Evolutionary conservation across 1,140 invertebrate species (phyloP), one percentile per base, ranked within the genome.

Genomic region (Bradysia coprophila): DNA sequence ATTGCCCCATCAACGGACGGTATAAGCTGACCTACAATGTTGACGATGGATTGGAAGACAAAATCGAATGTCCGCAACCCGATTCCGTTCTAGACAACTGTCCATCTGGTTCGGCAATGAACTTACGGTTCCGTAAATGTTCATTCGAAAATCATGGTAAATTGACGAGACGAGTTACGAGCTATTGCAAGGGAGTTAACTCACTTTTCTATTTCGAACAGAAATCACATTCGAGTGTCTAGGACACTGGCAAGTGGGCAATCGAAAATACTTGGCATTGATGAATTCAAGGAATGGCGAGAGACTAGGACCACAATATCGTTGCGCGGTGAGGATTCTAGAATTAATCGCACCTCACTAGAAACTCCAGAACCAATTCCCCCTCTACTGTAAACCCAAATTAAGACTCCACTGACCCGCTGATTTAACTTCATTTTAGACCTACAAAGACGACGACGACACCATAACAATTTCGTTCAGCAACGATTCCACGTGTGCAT

Each of bases 201-300:
- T n/a, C n/a, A n/a, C n/a, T n/a, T n/a, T n/a, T n/a, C n/a, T n/a
- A n/a, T n/a, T n/a, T n/a, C n/a, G n/a, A n/a, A 32, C 53, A 76
- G 76, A 76, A 48, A 57, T 76, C 15, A 68, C 56, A n/a, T 78
- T 76, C 48, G 67, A 76, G 43, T 81, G 77, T 53, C 54, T 81
- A 28, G 77, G 75, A 20, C 72, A 70, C 48, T 81, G 77, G 77
- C 62, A 63, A 44, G 59, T 63, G 8, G 62, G 67, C 40, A 62
- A 66, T 19, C 67, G 77, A 44, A 63, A 63, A 18, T 81, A 72
- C 52, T 47, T 80, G 24, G 74, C 75, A 2, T 63, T 81, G 38
- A 60, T 72, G 45, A 75, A 79, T 49, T 68, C 65, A 3, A 39
- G 44, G 11, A 55, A 46, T 11, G 2, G 21, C 21, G 55, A 52